phyloP scores from a whole-genome alignment of 30 jellyfish, hydroid and myxozoan genomes.

The Cassiopea xamachana region DNA sequence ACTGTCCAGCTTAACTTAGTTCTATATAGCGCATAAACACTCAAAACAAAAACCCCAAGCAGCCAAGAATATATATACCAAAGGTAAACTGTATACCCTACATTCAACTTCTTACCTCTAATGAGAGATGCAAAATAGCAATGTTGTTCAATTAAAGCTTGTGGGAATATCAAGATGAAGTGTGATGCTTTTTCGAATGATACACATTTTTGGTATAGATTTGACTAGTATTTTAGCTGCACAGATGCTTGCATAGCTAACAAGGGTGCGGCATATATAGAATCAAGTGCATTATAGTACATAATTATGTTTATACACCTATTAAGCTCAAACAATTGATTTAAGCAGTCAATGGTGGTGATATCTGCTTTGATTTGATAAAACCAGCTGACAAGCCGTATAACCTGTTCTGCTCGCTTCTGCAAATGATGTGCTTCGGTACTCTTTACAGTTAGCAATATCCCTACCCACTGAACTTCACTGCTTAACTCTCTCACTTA shows the following conservation, averaged over 20 bases:
- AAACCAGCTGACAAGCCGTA: not conserved
- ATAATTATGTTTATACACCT: not conserved
- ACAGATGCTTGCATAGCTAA: not conserved
- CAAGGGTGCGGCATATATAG: not conserved
- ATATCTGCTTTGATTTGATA: not conserved
- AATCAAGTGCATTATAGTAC: not conserved
- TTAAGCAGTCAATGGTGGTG: not conserved
- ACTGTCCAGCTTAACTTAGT: too few species aligned
- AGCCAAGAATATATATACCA: too few species aligned
- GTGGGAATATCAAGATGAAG: too few species aligned
- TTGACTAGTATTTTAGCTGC: too few species aligned
- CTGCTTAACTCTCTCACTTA: not conserved
- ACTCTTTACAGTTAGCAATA: not conserved
- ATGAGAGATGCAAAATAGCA: too few species aligned
- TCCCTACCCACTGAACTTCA: not conserved
- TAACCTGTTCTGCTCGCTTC: slow-evolving; percentile 3
- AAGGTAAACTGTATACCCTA: too few species aligned
- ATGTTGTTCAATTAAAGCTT: too few species aligned
- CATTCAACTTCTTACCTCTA: too few species aligned
- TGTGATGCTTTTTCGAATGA: too few species aligned
- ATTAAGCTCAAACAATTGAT: not conserved
- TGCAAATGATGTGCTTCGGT: not conserved
- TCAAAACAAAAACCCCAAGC: too few species aligned
- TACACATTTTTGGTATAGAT: too few species aligned
- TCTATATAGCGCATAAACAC: too few species aligned